Base-by-base conservation (phyloP, 2,888 invertebrate species). In the Sinopyrophorus schimmeli region DNA sequence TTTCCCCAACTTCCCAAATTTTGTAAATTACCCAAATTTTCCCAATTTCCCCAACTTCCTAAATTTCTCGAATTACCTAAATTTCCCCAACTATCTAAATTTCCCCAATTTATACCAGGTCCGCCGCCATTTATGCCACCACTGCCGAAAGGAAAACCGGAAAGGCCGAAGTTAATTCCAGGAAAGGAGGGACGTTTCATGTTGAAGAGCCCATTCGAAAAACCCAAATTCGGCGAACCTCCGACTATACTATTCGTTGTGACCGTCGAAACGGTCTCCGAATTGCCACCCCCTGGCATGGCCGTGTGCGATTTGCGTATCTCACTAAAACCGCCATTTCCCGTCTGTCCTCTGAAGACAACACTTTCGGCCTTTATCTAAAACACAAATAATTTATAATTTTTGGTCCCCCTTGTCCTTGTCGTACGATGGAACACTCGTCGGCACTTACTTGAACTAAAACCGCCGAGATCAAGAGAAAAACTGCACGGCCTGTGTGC, bases 401-500 rank as follows among this genome's bases (percentile, higher is more conserved):
- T 18, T 18, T 18, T n/a, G n/a, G 18, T 18, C 4, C 4, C 18
- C 4, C 4, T 18, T 18, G 6, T 5, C 6, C 18, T 18, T 18
- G 27, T 27, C 10, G 3, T 10, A 7, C 10, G 7, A 10, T 27
- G 10, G 10, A 27, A 3, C 28, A 15, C 10, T 6, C 2, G n/a
- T 31, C 9, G 5, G 2, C 2, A 11, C 35, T 35, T 15, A 41
- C 41, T 31, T 10, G 21, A 15, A 17, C 16, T n/a, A 41, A 10
- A 14, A 31, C 30, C 11, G 5, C 21, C 16, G 31, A 31, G 3
- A 16, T 16, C 16, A 21, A 16, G 16, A 10, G 1, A 23, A 24
- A 12, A 23, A 41, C 5, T 21, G 27, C 16, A 11, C 23, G 18
- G n/a, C n/a, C n/a, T 10, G 31, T 23, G 41, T 16, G 18, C 30